Evolutionary conservation across 2,888 invertebrate genomes (phyloP), one percentile per base, ranked within the genome.

Genomic region (Pristionchus maxplancki): DNA sequence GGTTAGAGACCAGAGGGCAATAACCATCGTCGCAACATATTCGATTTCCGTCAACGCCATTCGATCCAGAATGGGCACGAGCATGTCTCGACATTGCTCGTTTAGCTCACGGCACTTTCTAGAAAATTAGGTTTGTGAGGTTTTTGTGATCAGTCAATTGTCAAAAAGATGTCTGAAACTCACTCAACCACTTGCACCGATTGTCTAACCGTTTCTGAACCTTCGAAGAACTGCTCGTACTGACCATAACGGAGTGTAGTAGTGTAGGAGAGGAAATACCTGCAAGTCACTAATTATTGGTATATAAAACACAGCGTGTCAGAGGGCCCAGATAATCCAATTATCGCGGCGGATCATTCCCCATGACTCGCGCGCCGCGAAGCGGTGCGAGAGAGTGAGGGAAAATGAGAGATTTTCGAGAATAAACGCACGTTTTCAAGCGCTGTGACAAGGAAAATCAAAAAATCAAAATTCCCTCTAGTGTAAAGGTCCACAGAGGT

Each of bases 41-140:
- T 87, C 86, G 24, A 87, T 48, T n/a, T 87, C 86, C 1, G 67
- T 67, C 50, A 87, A 20, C 0, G 24, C 37, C 48, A 87, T 28
- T 71, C 86, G 62, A 64, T 85, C 85, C 40, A 85, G 28, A 28
- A 64, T 64, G 3, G 85, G 64, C 1, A 64, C 48, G 64, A 58
- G 64, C 58, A 44, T 40, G 9, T 85, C 85, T 6, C 62, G 40
- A 3, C 11, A 15, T 15, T 31, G 85, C 40, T 28, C 48, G 44
- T 44, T 85, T 2, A 85, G 4, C 28, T 62, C 62, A 3, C 40
- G 13, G 17, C 24, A 40, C n/a, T 40, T 64, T 9, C 85, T 85
- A n/a, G 64, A 62, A 85, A 58, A 24, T 58, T 3, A 58, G 34
- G 9, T 3, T 28, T 62, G 5, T 24, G 13, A 6, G 5, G 5